Evolutionary conservation across 2,113 vertebrate genomes (phyloP), one percentile per base, ranked within the genome.

Genomic region (Euleptes europaea): DNA sequence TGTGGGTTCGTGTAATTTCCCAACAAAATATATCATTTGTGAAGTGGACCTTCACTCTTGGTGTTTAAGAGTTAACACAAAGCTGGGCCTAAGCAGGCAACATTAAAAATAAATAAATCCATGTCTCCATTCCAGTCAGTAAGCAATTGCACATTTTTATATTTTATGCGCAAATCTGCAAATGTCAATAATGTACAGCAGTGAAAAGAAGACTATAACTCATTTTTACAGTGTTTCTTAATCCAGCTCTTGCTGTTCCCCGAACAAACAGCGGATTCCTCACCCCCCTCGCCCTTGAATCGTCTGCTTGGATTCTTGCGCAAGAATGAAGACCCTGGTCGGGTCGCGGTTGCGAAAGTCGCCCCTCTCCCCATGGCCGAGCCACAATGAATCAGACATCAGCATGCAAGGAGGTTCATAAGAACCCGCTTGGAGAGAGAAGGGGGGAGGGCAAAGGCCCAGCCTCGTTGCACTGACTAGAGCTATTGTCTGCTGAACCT

Each of bases 401-500:
- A 33, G 4, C 72, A 28, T 12, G 19, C 54, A 21, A 84, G 66
- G 69, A 70, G 79, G 23, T 13, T 28, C 63, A 23, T 44, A 84
- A 83, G 21, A 38, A 63, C 40, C 31, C 26, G 42, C 84, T 12
- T 69, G 40, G 44, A 78, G 17, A 42, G 51, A 88, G 73, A 2
- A 23, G 44, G n/a, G 54, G 67, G 13, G n/a, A 78, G 47, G 74
- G 42, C 77, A 77, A 49, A 28, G 69, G 33, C 75, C 5, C 86
- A 49, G 13, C 2, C 83, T 65, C 80, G 3, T 77, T 78, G 33
- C 1, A 33, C 84, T n/a, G n/a, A n/a, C n/a, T 85, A 21, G 3
- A 35, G 83, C 87, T 51, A 89, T 92, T 91, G 93, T 91, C 84
- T 89, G 88, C 86, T 31, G 54, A 89, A 7, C 63, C 67, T 19